These are phyloP conservation scores for mouse (Mus musculus) DNA, from an alignment of 2,113 vertebrate species.

Conservation along the genomic window DNA sequence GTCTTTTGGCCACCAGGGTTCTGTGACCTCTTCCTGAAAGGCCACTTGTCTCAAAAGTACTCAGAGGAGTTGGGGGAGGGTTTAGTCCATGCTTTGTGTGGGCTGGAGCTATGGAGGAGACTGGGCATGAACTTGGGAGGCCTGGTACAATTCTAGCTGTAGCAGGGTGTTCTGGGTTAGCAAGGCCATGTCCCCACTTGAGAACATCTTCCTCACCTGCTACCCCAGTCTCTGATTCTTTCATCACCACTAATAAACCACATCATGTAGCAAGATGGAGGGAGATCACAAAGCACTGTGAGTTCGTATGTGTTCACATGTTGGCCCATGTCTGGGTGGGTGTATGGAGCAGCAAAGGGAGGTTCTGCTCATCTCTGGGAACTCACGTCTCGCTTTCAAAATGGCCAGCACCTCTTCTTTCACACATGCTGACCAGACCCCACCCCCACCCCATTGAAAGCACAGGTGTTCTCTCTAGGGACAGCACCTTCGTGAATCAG, in stretches of 20 bases:
- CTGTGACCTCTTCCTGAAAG: neutral
- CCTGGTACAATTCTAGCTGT: neutral
- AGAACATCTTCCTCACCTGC: neutral
- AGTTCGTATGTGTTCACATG: neutral
- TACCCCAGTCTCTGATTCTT: neutral
- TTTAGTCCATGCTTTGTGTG: neutral
- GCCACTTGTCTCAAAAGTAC: neutral
- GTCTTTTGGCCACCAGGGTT: neutral
- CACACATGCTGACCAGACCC: no score
- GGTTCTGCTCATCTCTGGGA: neutral
- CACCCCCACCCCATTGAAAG: no score
- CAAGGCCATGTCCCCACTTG: neutral
- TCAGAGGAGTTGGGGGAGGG: neutral
- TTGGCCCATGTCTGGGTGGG: neutral
- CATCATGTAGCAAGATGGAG: neutral
- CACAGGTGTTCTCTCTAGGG: fast-evolving
- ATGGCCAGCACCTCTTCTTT: fast-evolving
- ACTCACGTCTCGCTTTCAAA: neutral
- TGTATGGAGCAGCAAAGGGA: fast-evolving
- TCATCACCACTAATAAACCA: no score
- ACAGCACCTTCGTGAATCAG: neutral
- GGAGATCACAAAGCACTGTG: fast-evolving
- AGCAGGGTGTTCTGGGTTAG: no score
- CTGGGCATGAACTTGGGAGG: neutral
- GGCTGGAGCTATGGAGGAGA: neutral